phyloP scores from a whole-genome alignment of 2,888 invertebrate genomes.

The Dendrolimus houi region DNA sequence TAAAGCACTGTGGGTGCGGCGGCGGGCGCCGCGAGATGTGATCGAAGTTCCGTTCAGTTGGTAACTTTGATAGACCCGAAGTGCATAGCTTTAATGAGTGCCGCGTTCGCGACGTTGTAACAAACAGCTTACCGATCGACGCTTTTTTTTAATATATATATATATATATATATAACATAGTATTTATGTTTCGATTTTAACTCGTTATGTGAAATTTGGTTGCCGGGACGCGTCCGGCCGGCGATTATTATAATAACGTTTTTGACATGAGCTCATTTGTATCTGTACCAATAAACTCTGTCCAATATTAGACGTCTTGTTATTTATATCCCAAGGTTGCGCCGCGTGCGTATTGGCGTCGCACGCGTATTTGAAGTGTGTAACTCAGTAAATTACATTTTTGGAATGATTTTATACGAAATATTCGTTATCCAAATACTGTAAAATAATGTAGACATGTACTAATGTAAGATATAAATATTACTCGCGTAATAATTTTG shows the following conservation, averaged over 20 bases:
- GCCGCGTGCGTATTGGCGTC: no score
- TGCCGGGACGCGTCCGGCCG: conserved; percentile 1
- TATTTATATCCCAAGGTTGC: background rate
- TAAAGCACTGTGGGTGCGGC: no score
- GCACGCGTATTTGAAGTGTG: no score
- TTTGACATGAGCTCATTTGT: conserved; percentile 56
- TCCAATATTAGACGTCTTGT: conserved; percentile 38
- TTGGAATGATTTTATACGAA: no score
- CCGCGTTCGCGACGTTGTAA: conserved; percentile 16
- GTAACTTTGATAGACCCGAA: conserved; percentile 10
- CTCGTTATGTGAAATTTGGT: conserved; percentile 27
- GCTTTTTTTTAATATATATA: conserved; percentile 55
- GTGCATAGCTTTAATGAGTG: conserved; percentile 49
- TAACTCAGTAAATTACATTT: no score
- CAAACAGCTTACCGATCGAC: conserved; percentile 46
- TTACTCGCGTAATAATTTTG: no score
- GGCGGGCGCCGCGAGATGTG: no score
- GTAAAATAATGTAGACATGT: no score
- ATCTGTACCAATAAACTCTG: conserved; percentile 70
- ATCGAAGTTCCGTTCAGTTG: no score
- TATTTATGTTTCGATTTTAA: conserved; percentile 70
- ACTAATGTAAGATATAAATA: no score
- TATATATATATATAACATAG: conserved; percentile 53
- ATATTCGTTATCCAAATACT: no score
- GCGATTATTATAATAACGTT: conserved; percentile 27